These are phyloP conservation scores for Auanema sp. DNA, from an alignment of 2,888 invertebrate species.

Conservation along the genomic window DNA sequence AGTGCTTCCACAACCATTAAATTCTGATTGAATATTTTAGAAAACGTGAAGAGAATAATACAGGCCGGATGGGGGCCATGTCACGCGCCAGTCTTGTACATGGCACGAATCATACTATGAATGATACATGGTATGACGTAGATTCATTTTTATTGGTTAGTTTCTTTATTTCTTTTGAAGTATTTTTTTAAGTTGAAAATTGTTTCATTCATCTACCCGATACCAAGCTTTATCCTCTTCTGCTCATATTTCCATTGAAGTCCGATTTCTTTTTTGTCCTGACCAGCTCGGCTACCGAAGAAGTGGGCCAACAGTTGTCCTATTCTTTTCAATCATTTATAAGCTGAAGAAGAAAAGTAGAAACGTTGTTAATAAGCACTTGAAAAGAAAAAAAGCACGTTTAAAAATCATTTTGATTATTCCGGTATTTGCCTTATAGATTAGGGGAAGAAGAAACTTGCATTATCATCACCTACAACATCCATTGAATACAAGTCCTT, in stretches of 20 bases:
- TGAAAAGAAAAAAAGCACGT: too few relatives aligned
- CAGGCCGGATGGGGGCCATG: constrained; percentile 21
- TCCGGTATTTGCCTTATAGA: too few relatives aligned
- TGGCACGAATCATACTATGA: constrained; percentile 38
- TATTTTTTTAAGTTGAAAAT: constrained; percentile 8
- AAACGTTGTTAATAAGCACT: too few relatives aligned
- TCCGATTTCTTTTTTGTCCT: constrained; percentile 14
- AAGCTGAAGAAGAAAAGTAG: too few relatives aligned
- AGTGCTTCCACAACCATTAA: background rate
- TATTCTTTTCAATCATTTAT: too few relatives aligned
- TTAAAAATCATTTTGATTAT: too few relatives aligned
- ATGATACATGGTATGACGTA: constrained; percentile 60
- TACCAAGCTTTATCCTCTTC: background rate
- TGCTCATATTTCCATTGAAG: constrained; percentile 2
- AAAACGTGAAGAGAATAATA: background rate
- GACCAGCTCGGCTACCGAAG: too few relatives aligned
- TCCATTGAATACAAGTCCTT: too few relatives aligned
- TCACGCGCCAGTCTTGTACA: constrained; percentile 43
- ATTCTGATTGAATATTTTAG: background rate
- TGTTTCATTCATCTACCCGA: background rate
- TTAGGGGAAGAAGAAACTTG: too few relatives aligned
- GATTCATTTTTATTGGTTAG: constrained; percentile 59
- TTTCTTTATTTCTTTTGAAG: constrained; percentile 16
- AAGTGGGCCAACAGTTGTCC: too few relatives aligned
- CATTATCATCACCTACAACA: too few relatives aligned